phyloP scores from a whole-genome alignment of 64 coral and sea anemone species.

The Pachyseris speciosa region DNA sequence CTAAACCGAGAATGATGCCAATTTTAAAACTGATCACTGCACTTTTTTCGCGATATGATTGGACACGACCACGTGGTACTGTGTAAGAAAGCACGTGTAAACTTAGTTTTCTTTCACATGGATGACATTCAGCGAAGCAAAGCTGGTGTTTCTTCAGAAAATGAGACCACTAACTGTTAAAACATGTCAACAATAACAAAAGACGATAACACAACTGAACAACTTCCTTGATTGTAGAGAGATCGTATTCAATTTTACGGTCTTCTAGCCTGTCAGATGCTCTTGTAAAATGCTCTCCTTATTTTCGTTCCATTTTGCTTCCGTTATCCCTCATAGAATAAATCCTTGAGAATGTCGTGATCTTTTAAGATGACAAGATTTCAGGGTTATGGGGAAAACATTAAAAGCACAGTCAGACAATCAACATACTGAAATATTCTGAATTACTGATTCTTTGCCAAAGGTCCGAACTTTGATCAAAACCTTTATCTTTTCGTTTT shows the following conservation, averaged over 20 bases:
- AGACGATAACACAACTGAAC: background rate
- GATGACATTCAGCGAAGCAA: background rate
- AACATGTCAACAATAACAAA: conserved; percentile 14
- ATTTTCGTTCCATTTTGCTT: no score
- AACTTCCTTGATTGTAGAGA: background rate
- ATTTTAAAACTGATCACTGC: background rate
- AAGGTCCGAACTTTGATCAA: background rate
- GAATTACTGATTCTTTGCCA: background rate
- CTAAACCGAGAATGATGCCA: background rate
- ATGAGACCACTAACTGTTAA: conserved; percentile 15
- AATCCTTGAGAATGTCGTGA: no score
- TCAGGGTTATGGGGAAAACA: no score
- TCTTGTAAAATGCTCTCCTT: background rate
- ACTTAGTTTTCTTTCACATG: background rate
- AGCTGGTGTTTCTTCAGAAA: conserved; percentile 24
- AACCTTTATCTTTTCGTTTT: background rate
- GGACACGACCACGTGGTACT: background rate
- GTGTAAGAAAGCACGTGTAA: conserved; percentile 30
- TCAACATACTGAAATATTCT: no score
- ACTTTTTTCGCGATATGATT: background rate
- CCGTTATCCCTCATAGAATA: no score
- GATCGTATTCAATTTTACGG: background rate
- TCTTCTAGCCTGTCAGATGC: background rate
- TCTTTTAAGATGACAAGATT: no score
- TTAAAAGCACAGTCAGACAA: no score